Percentiles rank a stretch among this genome's conserved stretches.
phyloP scores from a whole-genome alignment of 2,113 vertebrate species.

The Esox niger region DNA sequence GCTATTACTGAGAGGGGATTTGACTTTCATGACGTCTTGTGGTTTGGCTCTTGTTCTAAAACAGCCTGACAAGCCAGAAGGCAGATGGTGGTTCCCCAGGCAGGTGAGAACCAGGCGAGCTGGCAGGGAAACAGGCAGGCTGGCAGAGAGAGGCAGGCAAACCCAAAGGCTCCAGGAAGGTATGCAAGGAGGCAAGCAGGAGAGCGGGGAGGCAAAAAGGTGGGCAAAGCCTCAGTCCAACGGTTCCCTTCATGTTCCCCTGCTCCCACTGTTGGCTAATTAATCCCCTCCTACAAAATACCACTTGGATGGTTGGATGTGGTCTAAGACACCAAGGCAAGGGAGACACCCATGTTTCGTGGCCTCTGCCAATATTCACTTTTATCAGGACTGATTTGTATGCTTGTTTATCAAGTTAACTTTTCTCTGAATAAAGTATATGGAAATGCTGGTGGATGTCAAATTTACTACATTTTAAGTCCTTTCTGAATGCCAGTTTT shows the following conservation, averaged over 20 bases:
- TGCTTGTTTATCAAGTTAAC: background rate
- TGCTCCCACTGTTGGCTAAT: conserved; percentile 50
- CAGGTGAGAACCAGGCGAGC: conserved; percentile 4
- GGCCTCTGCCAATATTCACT: background rate
- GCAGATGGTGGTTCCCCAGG: conserved; percentile 71
- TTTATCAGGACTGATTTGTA: background rate
- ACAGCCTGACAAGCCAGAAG: conserved; percentile 63
- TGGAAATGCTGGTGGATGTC: too few relatives aligned
- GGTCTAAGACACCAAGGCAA: background rate
- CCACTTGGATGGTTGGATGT: background rate
- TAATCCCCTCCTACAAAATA: background rate
- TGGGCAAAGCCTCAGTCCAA: background rate
- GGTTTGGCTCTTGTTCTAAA: conserved; percentile 65
- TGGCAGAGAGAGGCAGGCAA: too few relatives aligned
- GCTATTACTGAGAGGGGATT: conserved; percentile 47
- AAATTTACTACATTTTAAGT: background rate
- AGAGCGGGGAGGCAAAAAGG: too few relatives aligned
- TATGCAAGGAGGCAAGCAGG: too few relatives aligned
- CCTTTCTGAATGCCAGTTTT: too few relatives aligned
- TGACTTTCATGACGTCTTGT: conserved; percentile 62
- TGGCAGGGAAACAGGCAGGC: too few relatives aligned
- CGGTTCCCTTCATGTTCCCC: conserved; percentile 25
- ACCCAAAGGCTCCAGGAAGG: too few relatives aligned
- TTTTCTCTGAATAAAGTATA: too few relatives aligned
- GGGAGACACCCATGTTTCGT: background rate